Evolutionary conservation across 2,888 invertebrate genomes (phyloP), one percentile per base, ranked within the genome.

Genomic region (Gymnoscelis rufifasciata): DNA sequence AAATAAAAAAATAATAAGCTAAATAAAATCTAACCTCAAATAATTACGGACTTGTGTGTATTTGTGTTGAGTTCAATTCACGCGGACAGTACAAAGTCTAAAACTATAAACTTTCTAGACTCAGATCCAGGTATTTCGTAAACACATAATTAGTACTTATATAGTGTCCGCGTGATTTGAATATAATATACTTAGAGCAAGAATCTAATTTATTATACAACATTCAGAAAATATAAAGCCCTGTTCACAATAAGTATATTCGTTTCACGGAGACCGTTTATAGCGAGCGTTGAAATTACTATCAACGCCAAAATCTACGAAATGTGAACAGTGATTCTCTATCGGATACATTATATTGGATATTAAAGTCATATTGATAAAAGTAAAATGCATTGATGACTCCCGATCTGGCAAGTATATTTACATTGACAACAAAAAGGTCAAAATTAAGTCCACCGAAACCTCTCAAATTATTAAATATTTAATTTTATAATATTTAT

Each of bases 161-260:
- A n/a, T n/a, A n/a, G n/a, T n/a, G 19, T 38, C 42, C 42, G 42
- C 33, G 38, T 42, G 42, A 30, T 33, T 26, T 13, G 29, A 46
- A 29, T 36, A 6, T 5, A 13, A n/a, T 31, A 12, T 5, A n/a
- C 8, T 8, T 23, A 23, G n/a, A n/a, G n/a, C 23, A 3, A 4
- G 23, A 3, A 3, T 23, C 23, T 23, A 4, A 8, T 2, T 3
- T 19, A 26, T 27, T 10, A 11, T 31, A 51, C 24, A 47, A 51
- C 42, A 47, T 47, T 51, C 38, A 44, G 30, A 48, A 48, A 48
- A 41, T 49, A 46, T 35, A 23, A 40, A 29, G 33, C 29, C 43
- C 19, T 3, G 15, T 23, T 33, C 43, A 43, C 37, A 52, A 23
- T 28, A 29, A 7, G 10, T 7, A 13, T 28, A 2, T 23, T 29